Percentiles rank a stretch among this genome's conserved stretches.
Evolutionary conservation across 2,797 vertebrate species (phyloP).

Genomic region (Hirundo rustica): DNA sequence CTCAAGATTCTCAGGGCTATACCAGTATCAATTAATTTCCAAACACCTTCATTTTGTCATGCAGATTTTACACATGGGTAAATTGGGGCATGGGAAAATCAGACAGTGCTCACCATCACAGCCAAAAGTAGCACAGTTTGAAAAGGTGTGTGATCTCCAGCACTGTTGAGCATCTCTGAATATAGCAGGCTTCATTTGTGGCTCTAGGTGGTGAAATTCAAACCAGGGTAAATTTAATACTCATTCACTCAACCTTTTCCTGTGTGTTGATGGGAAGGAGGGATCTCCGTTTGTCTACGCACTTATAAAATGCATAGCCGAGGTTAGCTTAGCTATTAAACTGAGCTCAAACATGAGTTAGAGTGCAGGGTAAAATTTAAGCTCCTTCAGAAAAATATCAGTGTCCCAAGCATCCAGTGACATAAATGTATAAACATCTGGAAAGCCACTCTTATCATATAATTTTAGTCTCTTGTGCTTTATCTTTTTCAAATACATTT

Average conservation of each 20-base stretch:
- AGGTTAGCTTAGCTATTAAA: background rate
- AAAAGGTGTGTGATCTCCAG: background rate
- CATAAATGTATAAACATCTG: background rate
- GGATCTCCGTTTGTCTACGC: background rate
- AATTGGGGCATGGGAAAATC: background rate
- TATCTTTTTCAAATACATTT: background rate
- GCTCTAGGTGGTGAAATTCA: background rate
- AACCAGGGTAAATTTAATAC: background rate
- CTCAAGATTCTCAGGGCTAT: background rate
- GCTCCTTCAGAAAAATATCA: background rate
- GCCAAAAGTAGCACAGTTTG: background rate
- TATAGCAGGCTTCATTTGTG: background rate
- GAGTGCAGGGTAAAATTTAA: background rate
- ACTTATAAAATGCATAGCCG: background rate
- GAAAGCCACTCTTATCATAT: background rate
- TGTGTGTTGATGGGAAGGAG: background rate
- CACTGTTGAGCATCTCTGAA: background rate
- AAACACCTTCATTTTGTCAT: background rate
- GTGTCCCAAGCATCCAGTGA: background rate
- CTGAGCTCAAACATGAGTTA: background rate
- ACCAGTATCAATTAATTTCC: slow-evolving; percentile 5
- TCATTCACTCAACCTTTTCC: background rate
- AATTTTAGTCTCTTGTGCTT: background rate
- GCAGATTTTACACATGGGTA: background rate
- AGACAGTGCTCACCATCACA: background rate